Evolutionary conservation across 2,113 vertebrate species (phyloP), one percentile per base, ranked within the genome.

Genomic region (Corythornis madagascariensis): DNA sequence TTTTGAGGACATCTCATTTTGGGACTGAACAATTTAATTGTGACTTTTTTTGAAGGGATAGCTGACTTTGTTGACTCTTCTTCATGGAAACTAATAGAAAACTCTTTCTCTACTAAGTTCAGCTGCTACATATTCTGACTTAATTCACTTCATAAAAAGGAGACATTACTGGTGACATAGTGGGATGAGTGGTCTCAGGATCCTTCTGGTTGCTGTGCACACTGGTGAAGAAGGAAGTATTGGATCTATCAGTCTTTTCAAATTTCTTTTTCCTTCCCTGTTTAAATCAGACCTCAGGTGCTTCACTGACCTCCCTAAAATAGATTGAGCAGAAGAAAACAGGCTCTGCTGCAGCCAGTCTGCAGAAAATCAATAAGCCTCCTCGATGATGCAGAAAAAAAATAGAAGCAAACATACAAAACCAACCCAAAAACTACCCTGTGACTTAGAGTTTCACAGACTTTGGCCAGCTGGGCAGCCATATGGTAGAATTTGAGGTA

Each of bases 261-360:
- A 43, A 83, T 70, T 45, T 80, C 40, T 83, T 79, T 79, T 50
- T 94, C 6, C 56, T 91, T 88, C 24, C 8, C 6, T 71, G 20
- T 75, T 93, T 83, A 78, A 72, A 69, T 76, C 35, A 29, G 33
- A 69, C 25, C 75, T 86, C 53, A 84, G 35, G 45, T 88, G 35
- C 72, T 90, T 94, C 73, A 55, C 72, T 79, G 59, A 78, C 60
- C 35, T 73, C 65, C 29, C 67, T 74, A 48, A 93, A 93, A 83
- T 14, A 86, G 70, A 82, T 1, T 16, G 61, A 88, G 19, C 25
- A 69, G 86, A 77, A 86, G 52, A 89, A 85, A 93, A 67, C 35
- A 26, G 38, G 42, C 76, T 83, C 10, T 86, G 52, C 65, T 81
- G 83, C 55, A 88, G 56, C 29, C 79, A 81, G n/a, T 14, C 25